phyloP scores from a whole-genome alignment of 2,888 invertebrate species.

The Pyrocoelia pectoralis region DNA sequence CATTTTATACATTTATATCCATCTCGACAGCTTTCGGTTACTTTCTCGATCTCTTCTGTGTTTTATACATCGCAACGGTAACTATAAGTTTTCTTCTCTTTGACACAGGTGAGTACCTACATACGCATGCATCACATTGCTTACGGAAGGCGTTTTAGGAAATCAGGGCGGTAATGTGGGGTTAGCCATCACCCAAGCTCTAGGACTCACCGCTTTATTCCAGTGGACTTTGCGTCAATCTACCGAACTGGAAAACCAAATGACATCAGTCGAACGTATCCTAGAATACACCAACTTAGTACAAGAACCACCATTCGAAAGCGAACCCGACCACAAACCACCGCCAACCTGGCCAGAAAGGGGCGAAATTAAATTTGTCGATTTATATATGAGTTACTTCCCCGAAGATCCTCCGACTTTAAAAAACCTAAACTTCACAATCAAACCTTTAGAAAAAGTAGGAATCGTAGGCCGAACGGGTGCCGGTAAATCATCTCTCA shows the following conservation, averaged over 20 bases:
- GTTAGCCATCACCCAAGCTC: conserved; percentile 56
- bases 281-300: conserved; percentile 59
- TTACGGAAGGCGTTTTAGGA: no score
- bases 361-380: conserved; percentile 73
- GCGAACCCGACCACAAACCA: conserved; percentile 71
- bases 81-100: conserved; percentile 85
- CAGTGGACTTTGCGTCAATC: conserved; percentile 82
- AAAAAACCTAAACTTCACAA: conserved; percentile 71
- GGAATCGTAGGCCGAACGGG: conserved; percentile 85
- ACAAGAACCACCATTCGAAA: conserved; percentile 70
- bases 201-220: conserved; percentile 65
- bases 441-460: conserved; percentile 76
- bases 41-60: conserved; percentile 89
- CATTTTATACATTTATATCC: conserved; percentile 90
- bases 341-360: conserved; percentile 76
- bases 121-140: no score
- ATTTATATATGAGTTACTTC: conserved; percentile 76
- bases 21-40: conserved; percentile 94
- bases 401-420: conserved; percentile 77
- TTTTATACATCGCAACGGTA: conserved; percentile 84
- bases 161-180: conserved; percentile 56
- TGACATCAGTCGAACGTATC: conserved; percentile 90
- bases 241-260: conserved; percentile 71
- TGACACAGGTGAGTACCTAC: conserved; percentile 62
- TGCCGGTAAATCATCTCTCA: conserved; percentile 77